Conservation (phyloP, 2,113 vertebrate species). For the Pungitius pungitius region DNA sequence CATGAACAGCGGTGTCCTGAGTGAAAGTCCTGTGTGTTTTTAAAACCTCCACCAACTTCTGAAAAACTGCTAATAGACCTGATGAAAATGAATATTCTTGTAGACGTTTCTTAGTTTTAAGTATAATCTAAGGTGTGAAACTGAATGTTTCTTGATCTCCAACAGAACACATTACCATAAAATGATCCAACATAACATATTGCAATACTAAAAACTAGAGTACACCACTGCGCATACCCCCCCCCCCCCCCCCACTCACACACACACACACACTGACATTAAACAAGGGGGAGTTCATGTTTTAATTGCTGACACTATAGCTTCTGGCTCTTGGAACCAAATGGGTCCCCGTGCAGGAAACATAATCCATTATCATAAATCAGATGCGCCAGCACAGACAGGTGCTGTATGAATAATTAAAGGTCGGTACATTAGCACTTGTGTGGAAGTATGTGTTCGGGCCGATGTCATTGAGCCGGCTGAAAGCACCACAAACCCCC, state of each 20-base stretch:
- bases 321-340: slow-evolving; percentile 74
- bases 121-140: not conserved
- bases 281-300: slow-evolving; percentile 61
- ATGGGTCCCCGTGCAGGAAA: slow-evolving; percentile 72
- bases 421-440: slow-evolving; percentile 78
- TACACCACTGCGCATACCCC: not conserved
- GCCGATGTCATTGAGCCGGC: slow-evolving; percentile 49
- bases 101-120: not conserved
- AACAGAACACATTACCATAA: slow-evolving; percentile 4
- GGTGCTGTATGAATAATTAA: slow-evolving; percentile 84
- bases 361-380: slow-evolving; percentile 84
- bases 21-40: not conserved
- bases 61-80: not conserved
- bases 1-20: too few relatives aligned
- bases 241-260: not conserved
- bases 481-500: slow-evolving; percentile 67
- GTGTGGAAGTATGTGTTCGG: slow-evolving; percentile 66
- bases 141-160: not conserved
- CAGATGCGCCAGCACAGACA: slow-evolving; percentile 77
- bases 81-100: not conserved
- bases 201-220: slow-evolving; percentile 20
- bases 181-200: slow-evolving; percentile 1
- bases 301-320: slow-evolving; percentile 81
- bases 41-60: not conserved
- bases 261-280: slow-evolving; percentile 45